Conservation (phyloP, 2,888 invertebrate genomes). For the Hetaerina titia region DNA sequence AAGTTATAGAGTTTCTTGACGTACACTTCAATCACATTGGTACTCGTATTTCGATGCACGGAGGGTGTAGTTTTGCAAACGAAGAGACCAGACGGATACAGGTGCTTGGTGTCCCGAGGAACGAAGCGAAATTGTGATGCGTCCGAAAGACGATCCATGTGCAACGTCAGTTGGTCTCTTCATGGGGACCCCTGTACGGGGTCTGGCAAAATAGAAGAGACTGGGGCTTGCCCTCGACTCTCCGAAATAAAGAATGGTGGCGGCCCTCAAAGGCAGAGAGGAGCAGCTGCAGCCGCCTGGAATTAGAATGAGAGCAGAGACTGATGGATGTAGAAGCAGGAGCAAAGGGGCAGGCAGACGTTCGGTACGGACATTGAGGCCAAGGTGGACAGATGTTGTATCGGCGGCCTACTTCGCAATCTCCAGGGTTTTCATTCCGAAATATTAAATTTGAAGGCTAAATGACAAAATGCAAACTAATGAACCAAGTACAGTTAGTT, state of each 20-base stretch:
- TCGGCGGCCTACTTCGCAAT: background rate
- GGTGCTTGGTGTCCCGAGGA: background rate
- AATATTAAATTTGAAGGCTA: background rate
- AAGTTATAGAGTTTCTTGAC: too few species aligned
- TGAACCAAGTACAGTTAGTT: background rate
- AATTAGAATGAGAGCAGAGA: background rate
- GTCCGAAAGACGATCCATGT: background rate
- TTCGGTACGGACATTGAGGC: background rate
- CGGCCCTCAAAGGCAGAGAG: background rate
- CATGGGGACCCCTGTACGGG: background rate
- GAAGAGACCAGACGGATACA: background rate
- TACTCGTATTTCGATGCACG: background rate
- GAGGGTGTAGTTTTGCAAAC: background rate
- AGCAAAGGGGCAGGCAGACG: background rate
- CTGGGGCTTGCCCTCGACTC: background rate
- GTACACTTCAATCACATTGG: background rate
- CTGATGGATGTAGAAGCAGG: constrained; percentile 14
- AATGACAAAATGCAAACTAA: background rate
- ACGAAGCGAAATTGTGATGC: background rate
- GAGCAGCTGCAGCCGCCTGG: background rate
- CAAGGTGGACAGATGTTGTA: constrained; percentile 10
- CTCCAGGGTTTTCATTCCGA: background rate
- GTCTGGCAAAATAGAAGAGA: background rate
- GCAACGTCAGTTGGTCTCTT: background rate
- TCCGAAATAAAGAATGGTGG: constrained; percentile 9